Conservation (phyloP, 2,888 invertebrate species). For the Salticus scenicus region DNA sequence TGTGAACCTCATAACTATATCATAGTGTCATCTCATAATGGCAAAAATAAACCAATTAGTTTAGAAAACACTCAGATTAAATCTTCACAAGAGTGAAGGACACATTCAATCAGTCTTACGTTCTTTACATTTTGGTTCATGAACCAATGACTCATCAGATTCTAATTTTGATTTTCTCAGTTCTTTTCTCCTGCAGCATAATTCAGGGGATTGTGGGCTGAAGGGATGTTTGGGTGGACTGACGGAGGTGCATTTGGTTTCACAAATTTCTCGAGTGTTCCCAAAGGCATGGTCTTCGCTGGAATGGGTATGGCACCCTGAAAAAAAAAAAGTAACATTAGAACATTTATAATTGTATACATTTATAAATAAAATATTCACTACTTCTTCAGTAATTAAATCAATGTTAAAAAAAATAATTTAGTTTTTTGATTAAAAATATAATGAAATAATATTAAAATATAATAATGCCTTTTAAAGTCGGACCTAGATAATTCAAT, state of each 20-base stretch:
- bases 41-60: background rate
- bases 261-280: constrained; percentile 49
- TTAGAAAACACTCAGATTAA: background rate
- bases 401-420: too few species aligned
- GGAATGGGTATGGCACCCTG: constrained; percentile 63
- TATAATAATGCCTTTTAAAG: too few species aligned
- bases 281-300: constrained; percentile 35
- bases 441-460: too few species aligned
- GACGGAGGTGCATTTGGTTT: constrained; percentile 52
- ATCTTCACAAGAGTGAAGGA: background rate
- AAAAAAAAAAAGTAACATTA: background rate
- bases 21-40: background rate
- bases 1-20: background rate
- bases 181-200: constrained; percentile 37
- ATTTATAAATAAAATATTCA: too few species aligned
- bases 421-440: too few species aligned
- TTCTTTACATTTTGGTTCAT: constrained; percentile 9
- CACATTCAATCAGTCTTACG: constrained; percentile 20
- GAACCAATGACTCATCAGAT: background rate
- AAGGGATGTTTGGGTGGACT: constrained; percentile 52
- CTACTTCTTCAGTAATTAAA: too few species aligned
- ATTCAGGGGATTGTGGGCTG: constrained; percentile 46
- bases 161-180: constrained; percentile 41
- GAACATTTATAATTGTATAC: too few species aligned
- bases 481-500: too few species aligned